These are phyloP conservation scores for Tylochromis polylepis DNA, from an alignment of 2,113 vertebrate genomes.

Conservation along the genomic window DNA sequence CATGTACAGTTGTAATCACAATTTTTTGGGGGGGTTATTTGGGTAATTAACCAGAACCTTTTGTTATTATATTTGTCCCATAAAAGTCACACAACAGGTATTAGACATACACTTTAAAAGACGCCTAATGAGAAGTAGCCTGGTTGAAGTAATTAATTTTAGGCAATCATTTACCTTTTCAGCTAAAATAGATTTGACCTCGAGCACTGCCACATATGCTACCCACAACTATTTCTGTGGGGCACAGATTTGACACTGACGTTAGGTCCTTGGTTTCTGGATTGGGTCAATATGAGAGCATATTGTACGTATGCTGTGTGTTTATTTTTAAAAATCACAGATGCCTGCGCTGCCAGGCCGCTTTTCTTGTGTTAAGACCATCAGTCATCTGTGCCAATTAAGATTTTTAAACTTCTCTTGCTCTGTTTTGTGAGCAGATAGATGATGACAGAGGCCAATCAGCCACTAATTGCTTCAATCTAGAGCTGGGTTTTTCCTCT, in stretches of 20 bases:
- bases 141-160: not conserved
- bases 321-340: slow-evolving; percentile 68
- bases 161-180: slow-evolving; percentile 2
- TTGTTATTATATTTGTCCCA: not conserved
- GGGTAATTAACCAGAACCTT: not conserved
- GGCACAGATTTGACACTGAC: slow-evolving; percentile 47
- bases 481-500: slow-evolving; percentile 1
- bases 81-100: not conserved
- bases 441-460: slow-evolving; percentile 58
- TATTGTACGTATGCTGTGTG: slow-evolving; percentile 60
- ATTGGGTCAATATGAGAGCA: slow-evolving; percentile 49
- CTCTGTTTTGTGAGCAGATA: slow-evolving; percentile 38
- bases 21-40: too few species aligned
- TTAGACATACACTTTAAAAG: not conserved
- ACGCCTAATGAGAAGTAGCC: not conserved
- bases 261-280: slow-evolving; percentile 37
- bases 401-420: slow-evolving; percentile 52
- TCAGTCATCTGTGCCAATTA: slow-evolving; percentile 63
- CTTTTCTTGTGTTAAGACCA: slow-evolving; percentile 53
- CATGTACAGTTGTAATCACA: not conserved
- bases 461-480: slow-evolving; percentile 52
- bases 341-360: slow-evolving; percentile 47
- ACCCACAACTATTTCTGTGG: slow-evolving; percentile 36
- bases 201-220: slow-evolving; percentile 46
- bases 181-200: slow-evolving; percentile 34